These are phyloP conservation scores for Ridgeia piscesae DNA, from an alignment of 1,140 invertebrate genomes.

Conservation along the genomic window DNA sequence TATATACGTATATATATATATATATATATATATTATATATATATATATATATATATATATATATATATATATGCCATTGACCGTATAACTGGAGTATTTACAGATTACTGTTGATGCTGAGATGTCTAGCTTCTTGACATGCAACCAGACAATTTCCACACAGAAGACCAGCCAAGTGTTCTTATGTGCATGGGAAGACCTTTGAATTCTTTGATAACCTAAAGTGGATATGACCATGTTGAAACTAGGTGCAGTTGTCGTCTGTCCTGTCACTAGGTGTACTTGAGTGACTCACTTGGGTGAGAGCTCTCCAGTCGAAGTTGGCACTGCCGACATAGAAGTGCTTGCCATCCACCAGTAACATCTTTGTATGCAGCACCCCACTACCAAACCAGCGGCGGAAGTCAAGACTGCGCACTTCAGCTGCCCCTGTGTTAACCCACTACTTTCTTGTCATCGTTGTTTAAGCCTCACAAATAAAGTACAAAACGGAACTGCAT, in stretches of 20 bases:
- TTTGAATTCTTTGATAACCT: too few relatives aligned
- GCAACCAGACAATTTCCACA: too few relatives aligned
- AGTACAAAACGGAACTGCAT: background rate
- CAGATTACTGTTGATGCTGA: too few relatives aligned
- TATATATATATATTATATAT: too few relatives aligned
- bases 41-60: too few relatives aligned
- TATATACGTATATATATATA: too few relatives aligned
- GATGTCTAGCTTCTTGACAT: too few relatives aligned
- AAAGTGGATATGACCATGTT: conserved; percentile 15
- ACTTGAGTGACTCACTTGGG: conserved; percentile 68
- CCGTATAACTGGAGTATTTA: too few relatives aligned
- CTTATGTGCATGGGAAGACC: too few relatives aligned
- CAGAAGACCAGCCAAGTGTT: too few relatives aligned
- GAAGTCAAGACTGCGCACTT: conserved; percentile 86
- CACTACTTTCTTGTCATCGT: background rate
- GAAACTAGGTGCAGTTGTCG: background rate
- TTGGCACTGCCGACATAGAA: conserved; percentile 67
- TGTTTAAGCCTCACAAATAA: background rate
- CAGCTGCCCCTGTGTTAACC: conserved; percentile 41
- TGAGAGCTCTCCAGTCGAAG: conserved; percentile 88
- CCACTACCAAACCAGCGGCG: conserved; percentile 78
- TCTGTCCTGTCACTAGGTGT: too few relatives aligned
- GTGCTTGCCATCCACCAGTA: conserved; percentile 73
- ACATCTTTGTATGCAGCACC: conserved; percentile 94
- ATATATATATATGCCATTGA: too few relatives aligned